phyloP scores from a whole-genome alignment of 2,797 vertebrate genomes.

The Pipistrellus pipistrellus region DNA sequence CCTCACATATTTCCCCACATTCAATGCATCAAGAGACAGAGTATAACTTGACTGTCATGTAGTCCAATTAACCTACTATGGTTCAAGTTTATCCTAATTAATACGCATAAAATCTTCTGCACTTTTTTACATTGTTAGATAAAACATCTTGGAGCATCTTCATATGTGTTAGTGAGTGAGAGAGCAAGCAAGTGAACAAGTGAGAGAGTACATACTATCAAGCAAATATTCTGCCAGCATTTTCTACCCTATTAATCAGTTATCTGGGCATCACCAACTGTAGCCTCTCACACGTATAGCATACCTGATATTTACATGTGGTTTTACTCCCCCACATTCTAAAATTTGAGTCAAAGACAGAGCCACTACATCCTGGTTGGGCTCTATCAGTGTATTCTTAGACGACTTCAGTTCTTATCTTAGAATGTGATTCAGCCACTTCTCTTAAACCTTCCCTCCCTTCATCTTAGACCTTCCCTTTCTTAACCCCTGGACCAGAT shows the following conservation, averaged over 20 bases:
- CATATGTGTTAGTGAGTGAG: background rate
- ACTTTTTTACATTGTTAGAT: background rate
- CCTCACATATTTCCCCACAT: background rate
- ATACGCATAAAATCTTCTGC: conserved; percentile 11
- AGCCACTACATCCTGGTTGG: background rate
- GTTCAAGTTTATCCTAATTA: background rate
- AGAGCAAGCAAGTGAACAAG: background rate
- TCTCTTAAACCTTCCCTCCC: background rate
- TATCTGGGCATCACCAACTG: background rate
- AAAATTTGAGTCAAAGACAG: conserved; percentile 28
- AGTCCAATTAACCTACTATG: background rate
- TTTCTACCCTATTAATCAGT: conserved; percentile 9
- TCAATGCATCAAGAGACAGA: background rate
- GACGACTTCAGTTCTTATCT: background rate
- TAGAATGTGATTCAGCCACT: background rate
- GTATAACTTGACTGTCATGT: background rate
- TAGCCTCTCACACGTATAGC: background rate
- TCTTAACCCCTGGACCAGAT: conserved; percentile 78
- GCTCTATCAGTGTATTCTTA: conserved; percentile 42
- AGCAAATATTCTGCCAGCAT: background rate
- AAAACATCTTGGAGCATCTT: background rate
- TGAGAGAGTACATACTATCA: background rate
- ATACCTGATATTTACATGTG: background rate
- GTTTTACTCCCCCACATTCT: background rate
- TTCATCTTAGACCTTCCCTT: conserved; percentile 54